Evolutionary conservation across 2,113 vertebrate genomes (phyloP).

Genomic region (Psilopogon haemacephalus): DNA sequence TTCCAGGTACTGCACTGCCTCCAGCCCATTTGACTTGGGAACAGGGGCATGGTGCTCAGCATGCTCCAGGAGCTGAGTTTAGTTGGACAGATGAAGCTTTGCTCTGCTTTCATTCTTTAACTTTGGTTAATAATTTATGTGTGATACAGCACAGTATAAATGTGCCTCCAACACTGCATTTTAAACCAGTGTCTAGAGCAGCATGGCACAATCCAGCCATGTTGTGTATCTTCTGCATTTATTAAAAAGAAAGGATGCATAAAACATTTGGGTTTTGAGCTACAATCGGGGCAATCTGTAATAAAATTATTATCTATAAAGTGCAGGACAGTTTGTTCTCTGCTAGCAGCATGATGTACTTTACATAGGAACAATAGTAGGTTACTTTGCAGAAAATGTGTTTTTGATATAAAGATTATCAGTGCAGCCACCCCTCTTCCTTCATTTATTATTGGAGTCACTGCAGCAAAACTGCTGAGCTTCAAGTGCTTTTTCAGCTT

Average conservation of each 20-base stretch:
- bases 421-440: slow-evolving; percentile 42
- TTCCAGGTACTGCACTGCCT: background rate
- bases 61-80: background rate
- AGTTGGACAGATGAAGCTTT: background rate
- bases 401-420: slow-evolving; percentile 64
- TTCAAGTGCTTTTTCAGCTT: slow-evolving; percentile 25
- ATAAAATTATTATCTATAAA: background rate
- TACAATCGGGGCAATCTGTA: background rate
- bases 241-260: background rate
- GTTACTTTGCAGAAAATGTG: slow-evolving; percentile 54
- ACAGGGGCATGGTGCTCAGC: background rate
- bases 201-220: background rate
- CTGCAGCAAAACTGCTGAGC: slow-evolving; percentile 8
- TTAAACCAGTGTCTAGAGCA: background rate
- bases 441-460: slow-evolving; percentile 43
- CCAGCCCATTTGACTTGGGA: background rate
- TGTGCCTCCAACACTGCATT: background rate
- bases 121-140: slow-evolving; percentile 14
- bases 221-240: background rate
- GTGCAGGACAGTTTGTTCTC: slow-evolving; percentile 29
- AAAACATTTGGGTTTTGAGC: background rate
- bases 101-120: slow-evolving; percentile 15
- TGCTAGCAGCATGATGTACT: slow-evolving; percentile 6
- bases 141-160: background rate
- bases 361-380: slow-evolving; percentile 54